phyloP scores from a whole-genome alignment of 2,113 vertebrate genomes.

The Cyanoderma ruficeps region DNA sequence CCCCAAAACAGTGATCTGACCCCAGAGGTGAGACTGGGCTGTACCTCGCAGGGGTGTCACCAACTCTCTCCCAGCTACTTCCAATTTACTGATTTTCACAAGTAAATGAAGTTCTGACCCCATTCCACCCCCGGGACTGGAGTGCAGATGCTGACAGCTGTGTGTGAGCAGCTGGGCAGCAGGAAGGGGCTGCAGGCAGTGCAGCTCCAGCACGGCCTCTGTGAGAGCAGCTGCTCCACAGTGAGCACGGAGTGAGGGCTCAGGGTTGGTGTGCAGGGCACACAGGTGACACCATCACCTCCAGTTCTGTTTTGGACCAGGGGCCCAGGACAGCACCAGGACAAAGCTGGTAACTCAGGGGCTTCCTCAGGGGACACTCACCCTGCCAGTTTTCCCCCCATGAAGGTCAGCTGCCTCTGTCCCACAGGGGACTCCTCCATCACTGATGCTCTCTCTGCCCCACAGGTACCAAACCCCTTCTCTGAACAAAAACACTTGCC shows the following conservation, averaged over 20 bases:
- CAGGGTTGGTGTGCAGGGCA: background rate
- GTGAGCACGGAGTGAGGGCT: background rate
- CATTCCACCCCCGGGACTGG: too few relatives aligned
- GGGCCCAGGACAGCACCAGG: background rate
- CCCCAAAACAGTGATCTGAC: accelerated
- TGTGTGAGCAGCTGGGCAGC: background rate
- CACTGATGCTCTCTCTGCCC: background rate
- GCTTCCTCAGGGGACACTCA: background rate
- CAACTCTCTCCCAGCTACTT: background rate
- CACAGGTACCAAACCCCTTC: background rate
- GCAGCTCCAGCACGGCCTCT: background rate
- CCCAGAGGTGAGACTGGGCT: background rate
- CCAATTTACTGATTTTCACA: background rate
- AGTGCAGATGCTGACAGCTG: accelerated
- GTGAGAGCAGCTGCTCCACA: accelerated
- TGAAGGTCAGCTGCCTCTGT: background rate
- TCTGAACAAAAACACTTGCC: background rate
- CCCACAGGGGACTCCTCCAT: background rate
- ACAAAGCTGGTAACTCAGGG: background rate
- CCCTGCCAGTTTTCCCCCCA: background rate
- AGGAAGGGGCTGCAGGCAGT: background rate
- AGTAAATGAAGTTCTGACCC: accelerated
- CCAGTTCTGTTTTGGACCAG: accelerated
- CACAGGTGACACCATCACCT: accelerated
- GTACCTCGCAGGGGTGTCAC: accelerated